phyloP scores from a whole-genome alignment of 2,113 vertebrate species.

The Notothenia rossii region DNA sequence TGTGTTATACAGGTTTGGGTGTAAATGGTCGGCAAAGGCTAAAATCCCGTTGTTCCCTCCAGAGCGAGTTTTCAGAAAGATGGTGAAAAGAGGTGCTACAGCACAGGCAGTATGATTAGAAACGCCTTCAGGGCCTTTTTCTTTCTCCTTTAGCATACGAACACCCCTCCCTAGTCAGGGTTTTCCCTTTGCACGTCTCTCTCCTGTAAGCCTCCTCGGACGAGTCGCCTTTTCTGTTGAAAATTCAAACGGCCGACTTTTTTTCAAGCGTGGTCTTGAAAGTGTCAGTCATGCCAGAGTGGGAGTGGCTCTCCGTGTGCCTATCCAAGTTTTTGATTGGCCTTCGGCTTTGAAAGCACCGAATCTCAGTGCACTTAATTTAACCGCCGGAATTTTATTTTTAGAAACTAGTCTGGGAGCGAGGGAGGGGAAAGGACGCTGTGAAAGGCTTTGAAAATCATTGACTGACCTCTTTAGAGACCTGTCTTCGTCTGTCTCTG shows the following conservation, averaged over 20 bases:
- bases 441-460: slow-evolving; percentile 28
- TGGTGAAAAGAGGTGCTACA: too few species aligned
- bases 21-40: too few species aligned
- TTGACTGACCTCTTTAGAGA: slow-evolving; percentile 32
- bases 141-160: slow-evolving; percentile 26
- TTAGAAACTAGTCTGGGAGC: slow-evolving; percentile 64
- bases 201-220: neutral
- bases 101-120: too few species aligned
- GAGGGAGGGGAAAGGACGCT: slow-evolving; percentile 18
- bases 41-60: too few species aligned
- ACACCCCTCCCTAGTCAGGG: neutral
- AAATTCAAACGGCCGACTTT: slow-evolving; percentile 31
- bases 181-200: slow-evolving; percentile 6
- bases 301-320: slow-evolving; percentile 18
- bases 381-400: slow-evolving; percentile 81
- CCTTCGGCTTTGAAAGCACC: slow-evolving; percentile 33
- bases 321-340: slow-evolving; percentile 58
- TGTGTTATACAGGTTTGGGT: too few species aligned
- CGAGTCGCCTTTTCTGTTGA: slow-evolving; percentile 22
- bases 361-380: slow-evolving; percentile 78
- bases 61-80: too few species aligned
- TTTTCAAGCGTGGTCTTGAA: slow-evolving; percentile 42
- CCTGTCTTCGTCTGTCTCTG: slow-evolving; percentile 15
- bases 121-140: slow-evolving; percentile 4
- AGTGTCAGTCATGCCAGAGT: slow-evolving; percentile 24